phyloP scores from a whole-genome alignment of 1,140 invertebrate genomes.

The Ectropis grisescens region DNA sequence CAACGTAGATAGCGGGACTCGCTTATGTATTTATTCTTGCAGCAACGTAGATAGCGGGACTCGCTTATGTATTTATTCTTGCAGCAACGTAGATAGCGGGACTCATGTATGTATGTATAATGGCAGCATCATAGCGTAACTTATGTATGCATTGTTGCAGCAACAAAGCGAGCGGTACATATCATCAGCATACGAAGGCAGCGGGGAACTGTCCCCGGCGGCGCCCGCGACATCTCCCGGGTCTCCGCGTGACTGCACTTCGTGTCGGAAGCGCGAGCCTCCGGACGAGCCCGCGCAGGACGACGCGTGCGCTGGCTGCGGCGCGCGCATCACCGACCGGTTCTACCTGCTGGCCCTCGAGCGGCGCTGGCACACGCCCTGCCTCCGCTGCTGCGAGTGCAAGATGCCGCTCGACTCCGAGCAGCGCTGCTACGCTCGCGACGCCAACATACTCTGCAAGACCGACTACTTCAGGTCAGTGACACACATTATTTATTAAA shows the following conservation, averaged over 20 bases:
- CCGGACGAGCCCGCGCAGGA: constrained; percentile 57
- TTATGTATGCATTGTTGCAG: too few species aligned
- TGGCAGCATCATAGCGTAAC: too few species aligned
- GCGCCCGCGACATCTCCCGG: constrained; percentile 73
- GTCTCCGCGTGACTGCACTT: constrained; percentile 64
- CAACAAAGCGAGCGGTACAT: constrained; percentile 74
- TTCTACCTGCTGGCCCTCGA: constrained; percentile 95
- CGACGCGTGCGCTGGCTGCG: constrained; percentile 88
- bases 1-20: too few species aligned
- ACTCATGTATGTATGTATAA: too few species aligned
- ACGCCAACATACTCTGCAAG: constrained; percentile 97
- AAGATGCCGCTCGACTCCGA: constrained; percentile 90
- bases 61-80: too few species aligned
- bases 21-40: too few species aligned
- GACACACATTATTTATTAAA: too few species aligned
- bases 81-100: too few species aligned
- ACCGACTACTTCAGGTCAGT: constrained; percentile 97
- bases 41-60: too few species aligned
- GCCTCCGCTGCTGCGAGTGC: constrained; percentile 93
- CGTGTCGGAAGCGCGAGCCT: constrained; percentile 65
- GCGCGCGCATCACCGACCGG: constrained; percentile 85
- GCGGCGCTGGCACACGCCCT: constrained; percentile 92
- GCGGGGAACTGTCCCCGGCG: constrained; percentile 79
- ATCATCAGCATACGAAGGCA: constrained; percentile 78
- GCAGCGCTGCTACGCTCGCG: constrained; percentile 92